Conservation (phyloP, 2,797 vertebrate species). For the Coranthus polyacanthus region DNA sequence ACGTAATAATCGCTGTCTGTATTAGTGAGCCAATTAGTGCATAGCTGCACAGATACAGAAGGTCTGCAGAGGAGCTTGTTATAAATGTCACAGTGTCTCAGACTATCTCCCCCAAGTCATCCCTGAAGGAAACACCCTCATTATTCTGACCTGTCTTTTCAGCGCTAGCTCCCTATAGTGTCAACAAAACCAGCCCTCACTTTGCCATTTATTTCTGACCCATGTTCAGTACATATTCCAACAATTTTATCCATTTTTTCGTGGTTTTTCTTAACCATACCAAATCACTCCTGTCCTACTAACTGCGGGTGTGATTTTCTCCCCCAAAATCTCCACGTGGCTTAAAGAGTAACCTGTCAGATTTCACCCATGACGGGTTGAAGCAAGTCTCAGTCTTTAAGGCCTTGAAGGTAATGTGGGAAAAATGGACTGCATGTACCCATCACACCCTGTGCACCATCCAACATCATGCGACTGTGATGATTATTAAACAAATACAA, state of each 20-base stretch:
- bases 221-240: constrained; percentile 12
- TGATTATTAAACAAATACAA: constrained; percentile 10
- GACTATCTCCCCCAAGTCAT: neutral
- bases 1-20: constrained; percentile 26
- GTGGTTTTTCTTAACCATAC: constrained; percentile 38
- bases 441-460: constrained; percentile 56
- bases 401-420: constrained; percentile 95
- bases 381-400: constrained; percentile 97
- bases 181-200: constrained; percentile 5
- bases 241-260: constrained; percentile 23
- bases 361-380: constrained; percentile 93
- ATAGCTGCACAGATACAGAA: constrained; percentile 24
- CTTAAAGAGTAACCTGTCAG: constrained; percentile 95
- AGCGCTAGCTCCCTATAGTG: constrained; percentile 19
- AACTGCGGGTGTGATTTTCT: constrained; percentile 91
- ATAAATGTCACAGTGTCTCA: constrained; percentile 13
- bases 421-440: constrained; percentile 69
- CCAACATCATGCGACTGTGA: constrained; percentile 43
- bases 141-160: constrained; percentile 44
- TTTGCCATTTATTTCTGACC: constrained; percentile 18
- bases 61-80: constrained; percentile 37
- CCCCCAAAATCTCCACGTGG: constrained; percentile 82
- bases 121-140: constrained; percentile 23
- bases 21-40: constrained; percentile 37
- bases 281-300: constrained; percentile 77